phyloP scores from a whole-genome alignment of 2,797 vertebrate genomes.

The Pipistrellus nathusii region DNA sequence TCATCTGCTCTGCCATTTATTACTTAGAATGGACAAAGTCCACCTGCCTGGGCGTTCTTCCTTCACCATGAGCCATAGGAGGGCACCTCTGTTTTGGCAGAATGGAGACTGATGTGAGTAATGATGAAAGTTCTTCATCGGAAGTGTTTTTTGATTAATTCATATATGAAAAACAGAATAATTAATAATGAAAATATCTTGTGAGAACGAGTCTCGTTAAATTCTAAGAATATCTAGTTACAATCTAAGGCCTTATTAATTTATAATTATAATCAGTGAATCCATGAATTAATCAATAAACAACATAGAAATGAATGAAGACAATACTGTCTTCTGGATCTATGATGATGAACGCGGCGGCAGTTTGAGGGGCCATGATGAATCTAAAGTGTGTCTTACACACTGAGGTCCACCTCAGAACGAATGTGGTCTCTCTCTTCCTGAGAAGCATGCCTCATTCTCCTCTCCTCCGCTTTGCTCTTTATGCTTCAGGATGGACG shows the following conservation, averaged over 20 bases:
- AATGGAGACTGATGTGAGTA: neutral
- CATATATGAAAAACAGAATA: too few relatives aligned
- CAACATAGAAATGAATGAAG: neutral
- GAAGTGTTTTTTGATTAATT: neutral
- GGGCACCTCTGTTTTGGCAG: neutral
- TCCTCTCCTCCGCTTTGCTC: fast-evolving
- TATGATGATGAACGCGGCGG: too few relatives aligned
- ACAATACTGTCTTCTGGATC: neutral
- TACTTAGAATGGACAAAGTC: neutral
- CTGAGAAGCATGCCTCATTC: neutral
- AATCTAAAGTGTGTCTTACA: too few relatives aligned
- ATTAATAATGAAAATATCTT: neutral
- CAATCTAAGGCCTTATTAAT: neutral
- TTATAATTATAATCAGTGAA: neutral
- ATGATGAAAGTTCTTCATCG: too few relatives aligned
- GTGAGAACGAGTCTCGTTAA: neutral
- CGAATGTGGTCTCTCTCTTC: neutral
- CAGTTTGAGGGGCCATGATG: neutral
- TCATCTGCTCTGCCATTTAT: neutral
- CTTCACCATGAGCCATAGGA: neutral
- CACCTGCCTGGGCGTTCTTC: too few relatives aligned
- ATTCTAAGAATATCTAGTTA: too few relatives aligned
- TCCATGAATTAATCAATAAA: neutral
- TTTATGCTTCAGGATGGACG: neutral
- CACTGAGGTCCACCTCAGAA: neutral